Evolutionary conservation across 2,888 invertebrate species (phyloP).

Genomic region (Philonicus albiceps): DNA sequence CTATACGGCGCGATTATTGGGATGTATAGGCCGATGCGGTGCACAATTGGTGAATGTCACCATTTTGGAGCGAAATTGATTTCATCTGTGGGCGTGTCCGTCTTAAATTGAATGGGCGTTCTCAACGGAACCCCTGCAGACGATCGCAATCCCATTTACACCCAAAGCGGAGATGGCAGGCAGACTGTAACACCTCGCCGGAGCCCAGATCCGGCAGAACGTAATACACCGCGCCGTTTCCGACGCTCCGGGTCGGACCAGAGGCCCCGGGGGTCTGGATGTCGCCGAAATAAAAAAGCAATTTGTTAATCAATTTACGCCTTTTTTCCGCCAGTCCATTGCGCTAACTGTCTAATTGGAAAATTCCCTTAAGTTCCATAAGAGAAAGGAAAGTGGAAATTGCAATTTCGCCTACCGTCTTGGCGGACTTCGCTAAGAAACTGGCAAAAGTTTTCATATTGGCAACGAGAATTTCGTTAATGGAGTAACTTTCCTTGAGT

Average conservation of each 20-base stretch:
- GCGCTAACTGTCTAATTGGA: slow-evolving; percentile 47
- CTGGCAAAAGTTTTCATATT: slow-evolving; percentile 47
- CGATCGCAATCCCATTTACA: slow-evolving; percentile 45
- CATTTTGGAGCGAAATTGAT: slow-evolving; percentile 45
- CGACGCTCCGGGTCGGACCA: not conserved
- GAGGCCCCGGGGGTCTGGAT: not conserved
- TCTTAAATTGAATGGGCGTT: slow-evolving; percentile 46
- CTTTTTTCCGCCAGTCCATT: slow-evolving; percentile 43
- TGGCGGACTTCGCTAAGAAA: slow-evolving; percentile 25
- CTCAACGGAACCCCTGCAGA: slow-evolving; percentile 46
- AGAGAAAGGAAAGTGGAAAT: slow-evolving; percentile 46
- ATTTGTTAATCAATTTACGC: slow-evolving; percentile 48
- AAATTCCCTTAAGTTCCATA: slow-evolving; percentile 46
- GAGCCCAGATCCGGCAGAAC: not conserved
- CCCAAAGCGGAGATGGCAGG: slow-evolving; percentile 40
- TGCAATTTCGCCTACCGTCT: slow-evolving; percentile 46
- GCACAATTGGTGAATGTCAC: slow-evolving; percentile 43
- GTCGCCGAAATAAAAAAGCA: slow-evolving; percentile 45
- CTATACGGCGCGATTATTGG: slow-evolving; percentile 4
- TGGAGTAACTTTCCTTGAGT: slow-evolving; percentile 46
- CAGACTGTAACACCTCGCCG: slow-evolving; percentile 6
- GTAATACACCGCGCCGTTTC: not conserved
- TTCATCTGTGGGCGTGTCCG: slow-evolving; percentile 40
- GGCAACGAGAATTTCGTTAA: slow-evolving; percentile 47
- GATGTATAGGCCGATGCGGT: slow-evolving; percentile 11